Evolutionary conservation across 2,888 invertebrate species (phyloP), one percentile per base, ranked within the genome.

Genomic region (Andrena trimmerana): DNA sequence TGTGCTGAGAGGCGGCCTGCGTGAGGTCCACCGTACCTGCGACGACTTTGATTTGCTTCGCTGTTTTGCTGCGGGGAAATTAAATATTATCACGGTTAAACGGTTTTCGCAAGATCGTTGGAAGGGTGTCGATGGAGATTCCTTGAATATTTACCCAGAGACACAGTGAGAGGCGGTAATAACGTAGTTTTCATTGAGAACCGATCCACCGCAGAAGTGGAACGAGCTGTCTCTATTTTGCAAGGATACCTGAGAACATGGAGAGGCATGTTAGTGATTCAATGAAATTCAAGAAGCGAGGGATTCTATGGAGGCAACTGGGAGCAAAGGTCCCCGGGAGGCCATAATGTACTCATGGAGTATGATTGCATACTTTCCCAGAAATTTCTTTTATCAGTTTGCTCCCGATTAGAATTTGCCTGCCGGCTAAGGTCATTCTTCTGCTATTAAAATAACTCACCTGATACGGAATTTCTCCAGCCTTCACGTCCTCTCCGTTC

Each of bases 401-500:
- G 20, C 24, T 54, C n/a, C 2, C 33, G 10, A n/a, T 54, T 4
- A n/a, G 42, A 10, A 54, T 13, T 8, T 24, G 24, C 20, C 31
- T 8, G n/a, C 33, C 7, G 2, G 10, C 8, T n/a, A 66, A 33
- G 2, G 16, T 31, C 8, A 29, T 5, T 10, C 31, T 65, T 1
- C 31, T 59, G 7, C 52, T 16, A 20, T 60, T 42, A 31, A 42
- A 42, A 42, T 42, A 42, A 52, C 66, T 76, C 67, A 92, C 92
- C 83, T 92, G 92, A 79, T 89, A 92, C 0, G 92, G 91, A 68
- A 91, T 90, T 80, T 92, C 92, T 50, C 92, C 92, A 27, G 7
- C 16, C 72, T 81, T 66, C 7, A 77, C 93, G 36, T 88, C 67
- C 33, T 84, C 74, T 0, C 92, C 93, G 48, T 90, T 85, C 0